These are phyloP conservation scores for Arremon brunneinucha DNA, from an alignment of 2,797 vertebrate species.

Conservation along the genomic window DNA sequence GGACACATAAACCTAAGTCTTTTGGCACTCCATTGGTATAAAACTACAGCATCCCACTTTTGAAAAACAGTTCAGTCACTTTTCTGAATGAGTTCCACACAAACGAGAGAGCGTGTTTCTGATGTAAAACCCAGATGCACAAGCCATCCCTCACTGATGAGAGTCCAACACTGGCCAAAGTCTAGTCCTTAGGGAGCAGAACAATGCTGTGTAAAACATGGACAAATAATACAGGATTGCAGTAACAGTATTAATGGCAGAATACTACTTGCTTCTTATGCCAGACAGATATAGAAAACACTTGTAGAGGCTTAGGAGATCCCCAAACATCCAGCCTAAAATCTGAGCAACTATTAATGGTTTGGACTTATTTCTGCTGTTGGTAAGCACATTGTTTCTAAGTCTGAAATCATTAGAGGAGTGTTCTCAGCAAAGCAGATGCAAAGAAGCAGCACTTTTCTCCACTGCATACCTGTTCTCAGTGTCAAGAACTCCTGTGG, in stretches of 20 bases:
- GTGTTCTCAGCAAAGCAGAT: neutral
- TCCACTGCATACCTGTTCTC: rapidly evolving
- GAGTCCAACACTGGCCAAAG: neutral
- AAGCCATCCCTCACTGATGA: neutral
- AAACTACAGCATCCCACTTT: neutral
- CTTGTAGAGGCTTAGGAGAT: neutral
- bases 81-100: conserved; percentile 59
- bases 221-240: neutral
- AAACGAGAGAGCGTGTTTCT: neutral
- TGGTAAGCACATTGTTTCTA: neutral
- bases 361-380: neutral
- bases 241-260: neutral
- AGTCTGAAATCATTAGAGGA: neutral
- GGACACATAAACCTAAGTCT: neutral
- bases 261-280: neutral
- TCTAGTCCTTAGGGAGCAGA: neutral
- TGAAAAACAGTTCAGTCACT: neutral
- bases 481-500: rapidly evolving
- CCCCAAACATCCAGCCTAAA: neutral
- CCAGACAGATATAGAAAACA: neutral
- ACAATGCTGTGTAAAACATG: neutral
- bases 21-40: neutral
- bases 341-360: neutral
- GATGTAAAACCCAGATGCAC: conserved; percentile 29
- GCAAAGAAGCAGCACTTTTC: neutral